Evolutionary conservation across 2,888 invertebrate genomes (phyloP).

Genomic region (Lissocephala sabroskyi): DNA sequence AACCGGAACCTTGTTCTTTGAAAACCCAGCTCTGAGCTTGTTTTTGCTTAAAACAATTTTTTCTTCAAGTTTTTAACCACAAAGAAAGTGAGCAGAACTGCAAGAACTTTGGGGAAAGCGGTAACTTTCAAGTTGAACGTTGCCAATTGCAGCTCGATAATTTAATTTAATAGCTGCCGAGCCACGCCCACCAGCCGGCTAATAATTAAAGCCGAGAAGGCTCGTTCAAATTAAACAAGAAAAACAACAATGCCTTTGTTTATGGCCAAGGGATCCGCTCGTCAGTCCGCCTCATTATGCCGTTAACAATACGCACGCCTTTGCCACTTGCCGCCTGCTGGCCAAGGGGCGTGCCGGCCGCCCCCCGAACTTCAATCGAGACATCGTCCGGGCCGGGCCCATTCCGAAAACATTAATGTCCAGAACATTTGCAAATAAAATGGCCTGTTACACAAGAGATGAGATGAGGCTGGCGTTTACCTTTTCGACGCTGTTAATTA

Average conservation of each 20-base stretch:
- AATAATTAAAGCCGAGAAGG: slow-evolving; percentile 48
- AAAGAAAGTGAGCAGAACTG: too few relatives aligned
- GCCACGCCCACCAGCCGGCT: slow-evolving; percentile 12
- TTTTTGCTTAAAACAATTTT: too few relatives aligned
- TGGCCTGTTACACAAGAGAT: slow-evolving; percentile 38
- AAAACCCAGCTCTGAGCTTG: too few relatives aligned
- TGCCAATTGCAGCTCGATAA: slow-evolving; percentile 30
- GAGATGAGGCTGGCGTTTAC: slow-evolving; percentile 35
- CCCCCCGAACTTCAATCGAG: too few relatives aligned
- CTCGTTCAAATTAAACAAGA: slow-evolving; percentile 51
- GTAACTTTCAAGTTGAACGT: too few relatives aligned
- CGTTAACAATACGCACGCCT: slow-evolving; percentile 21
- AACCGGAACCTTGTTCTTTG: too few relatives aligned
- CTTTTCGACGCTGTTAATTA: slow-evolving; percentile 51
- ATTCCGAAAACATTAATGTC: slow-evolving; percentile 32
- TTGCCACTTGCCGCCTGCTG: slow-evolving; percentile 57
- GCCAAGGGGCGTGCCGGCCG: slow-evolving; percentile 30
- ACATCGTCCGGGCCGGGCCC: too few relatives aligned
- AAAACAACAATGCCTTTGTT: slow-evolving; percentile 41
- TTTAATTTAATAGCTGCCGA: slow-evolving; percentile 41
- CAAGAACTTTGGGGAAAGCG: too few relatives aligned
- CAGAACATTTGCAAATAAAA: slow-evolving; percentile 50
- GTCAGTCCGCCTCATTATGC: slow-evolving; percentile 4
- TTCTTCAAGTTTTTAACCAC: too few relatives aligned
- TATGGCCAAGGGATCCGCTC: slow-evolving; percentile 13